These are phyloP conservation scores for Cladopsammia gracilis DNA, from an alignment of 64 coral and sea anemone genomes.

Conservation along the genomic window DNA sequence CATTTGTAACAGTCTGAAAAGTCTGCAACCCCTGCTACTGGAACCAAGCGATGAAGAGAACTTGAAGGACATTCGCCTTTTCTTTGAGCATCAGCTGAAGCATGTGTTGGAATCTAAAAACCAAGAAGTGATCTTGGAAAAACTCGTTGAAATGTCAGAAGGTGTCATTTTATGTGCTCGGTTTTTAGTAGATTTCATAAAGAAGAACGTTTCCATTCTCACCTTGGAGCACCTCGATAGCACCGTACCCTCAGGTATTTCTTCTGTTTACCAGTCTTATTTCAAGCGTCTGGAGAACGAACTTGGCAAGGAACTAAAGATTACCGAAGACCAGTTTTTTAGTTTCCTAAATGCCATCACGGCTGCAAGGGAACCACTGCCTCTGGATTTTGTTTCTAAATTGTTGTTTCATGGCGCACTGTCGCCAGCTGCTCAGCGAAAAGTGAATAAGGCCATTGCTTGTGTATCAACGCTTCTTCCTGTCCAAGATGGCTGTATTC, in stretches of 20 bases:
- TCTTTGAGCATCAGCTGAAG: not conserved
- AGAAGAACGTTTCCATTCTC: not conserved
- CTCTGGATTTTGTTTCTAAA: not conserved
- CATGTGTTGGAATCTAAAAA: not conserved
- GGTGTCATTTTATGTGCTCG: conserved; percentile 45
- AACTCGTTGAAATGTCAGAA: conserved; percentile 35
- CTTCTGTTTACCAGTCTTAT: conserved; percentile 41
- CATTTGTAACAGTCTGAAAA: not conserved
- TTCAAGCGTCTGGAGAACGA: not conserved
- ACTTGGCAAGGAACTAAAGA: not conserved
- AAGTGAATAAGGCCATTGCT: not conserved
- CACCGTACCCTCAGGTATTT: conserved; percentile 7
- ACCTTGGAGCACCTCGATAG: not conserved
- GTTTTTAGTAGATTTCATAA: conserved; percentile 16
- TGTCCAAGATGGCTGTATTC: not conserved
- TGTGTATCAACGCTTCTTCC: conserved; percentile 2
- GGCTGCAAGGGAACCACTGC: conserved; percentile 27
- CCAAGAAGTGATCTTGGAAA: not conserved
- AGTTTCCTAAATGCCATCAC: conserved; percentile 35
- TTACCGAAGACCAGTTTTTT: conserved; percentile 14
- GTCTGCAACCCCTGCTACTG: not conserved
- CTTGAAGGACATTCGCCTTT: not conserved
- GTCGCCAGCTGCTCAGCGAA: not conserved
- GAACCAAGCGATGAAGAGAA: not conserved
- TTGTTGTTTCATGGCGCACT: not conserved